Conservation (phyloP, 2,797 vertebrate species). For the Mareca penelope region DNA sequence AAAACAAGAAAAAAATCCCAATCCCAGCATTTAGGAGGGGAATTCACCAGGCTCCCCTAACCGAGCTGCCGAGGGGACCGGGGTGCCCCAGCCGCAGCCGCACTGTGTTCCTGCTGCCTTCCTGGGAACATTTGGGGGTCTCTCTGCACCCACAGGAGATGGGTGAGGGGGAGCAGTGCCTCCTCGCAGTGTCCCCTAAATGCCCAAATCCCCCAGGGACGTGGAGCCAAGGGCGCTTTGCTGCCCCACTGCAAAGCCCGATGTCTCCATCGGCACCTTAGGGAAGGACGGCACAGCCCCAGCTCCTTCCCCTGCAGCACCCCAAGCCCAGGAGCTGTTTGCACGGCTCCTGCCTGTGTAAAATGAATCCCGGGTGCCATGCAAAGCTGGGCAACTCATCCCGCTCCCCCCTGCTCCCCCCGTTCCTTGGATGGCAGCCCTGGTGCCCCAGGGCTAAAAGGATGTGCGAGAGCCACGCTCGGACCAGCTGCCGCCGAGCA, state of each 20-base stretch:
- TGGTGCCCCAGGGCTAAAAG: neutral
- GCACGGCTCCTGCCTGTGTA: neutral
- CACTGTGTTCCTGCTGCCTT: rapidly evolving
- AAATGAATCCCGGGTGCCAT: neutral
- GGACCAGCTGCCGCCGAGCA: neutral
- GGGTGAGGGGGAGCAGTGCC: neutral
- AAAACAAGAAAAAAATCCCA: neutral
- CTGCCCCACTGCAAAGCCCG: rapidly evolving
- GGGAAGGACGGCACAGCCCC: rapidly evolving
- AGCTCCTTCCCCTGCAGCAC: neutral
- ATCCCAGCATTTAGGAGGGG: neutral
- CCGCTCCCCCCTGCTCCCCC: neutral
- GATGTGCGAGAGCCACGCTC: neutral
- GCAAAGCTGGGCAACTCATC: neutral
- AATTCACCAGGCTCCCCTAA: neutral
- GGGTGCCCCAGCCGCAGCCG: neutral
- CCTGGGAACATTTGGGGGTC: neutral
- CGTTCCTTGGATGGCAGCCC: neutral
- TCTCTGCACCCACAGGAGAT: rapidly evolving
- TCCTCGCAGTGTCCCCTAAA: neutral
- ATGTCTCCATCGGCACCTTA: neutral
- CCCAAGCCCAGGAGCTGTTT: neutral
- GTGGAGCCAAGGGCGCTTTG: rapidly evolving
- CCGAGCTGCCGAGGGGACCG: neutral
- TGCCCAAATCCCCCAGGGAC: rapidly evolving